Evolutionary conservation across 2,797 vertebrate species (phyloP).

Genomic region (Lutjanus campechanus): DNA sequence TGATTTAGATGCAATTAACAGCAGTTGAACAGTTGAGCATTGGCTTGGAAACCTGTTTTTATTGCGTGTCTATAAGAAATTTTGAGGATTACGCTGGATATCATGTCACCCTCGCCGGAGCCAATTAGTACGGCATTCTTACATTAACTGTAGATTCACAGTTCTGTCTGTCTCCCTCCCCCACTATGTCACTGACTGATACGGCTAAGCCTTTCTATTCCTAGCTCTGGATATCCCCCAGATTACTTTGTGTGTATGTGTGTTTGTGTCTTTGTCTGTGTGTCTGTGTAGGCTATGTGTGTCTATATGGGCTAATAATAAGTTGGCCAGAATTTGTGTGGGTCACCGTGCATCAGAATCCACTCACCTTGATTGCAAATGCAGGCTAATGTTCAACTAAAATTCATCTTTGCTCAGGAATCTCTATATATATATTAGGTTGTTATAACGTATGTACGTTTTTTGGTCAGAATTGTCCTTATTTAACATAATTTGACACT

Average conservation of each 20-base stretch:
- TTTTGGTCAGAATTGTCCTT: not conserved
- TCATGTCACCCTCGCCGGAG: conserved; percentile 29
- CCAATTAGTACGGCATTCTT: conserved; percentile 46
- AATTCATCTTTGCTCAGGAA: not conserved
- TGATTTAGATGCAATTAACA: not conserved
- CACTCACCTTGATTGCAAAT: conserved; percentile 18
- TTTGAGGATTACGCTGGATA: not conserved
- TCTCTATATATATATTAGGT: not conserved
- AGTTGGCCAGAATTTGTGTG: conserved; percentile 12
- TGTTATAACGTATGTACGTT: not conserved
- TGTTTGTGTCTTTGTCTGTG: conserved; percentile 33
- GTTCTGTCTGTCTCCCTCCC: conserved; percentile 21
- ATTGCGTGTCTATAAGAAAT: conserved; percentile 5
- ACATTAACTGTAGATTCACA: conserved; percentile 48
- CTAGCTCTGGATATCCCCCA: conserved; percentile 79
- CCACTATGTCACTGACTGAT: conserved; percentile 58
- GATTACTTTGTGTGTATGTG: conserved; percentile 77
- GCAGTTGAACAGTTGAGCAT: not conserved
- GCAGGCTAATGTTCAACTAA: not conserved
- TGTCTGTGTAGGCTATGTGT: conserved; percentile 6
- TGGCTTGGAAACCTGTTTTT: not conserved
- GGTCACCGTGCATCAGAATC: not conserved
- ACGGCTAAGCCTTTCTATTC: conserved; percentile 87
- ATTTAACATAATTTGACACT: not conserved
- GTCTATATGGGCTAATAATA: conserved; percentile 39